phyloP scores from a whole-genome alignment of 2,888 invertebrate genomes.

The Leptopterna dolabrata region DNA sequence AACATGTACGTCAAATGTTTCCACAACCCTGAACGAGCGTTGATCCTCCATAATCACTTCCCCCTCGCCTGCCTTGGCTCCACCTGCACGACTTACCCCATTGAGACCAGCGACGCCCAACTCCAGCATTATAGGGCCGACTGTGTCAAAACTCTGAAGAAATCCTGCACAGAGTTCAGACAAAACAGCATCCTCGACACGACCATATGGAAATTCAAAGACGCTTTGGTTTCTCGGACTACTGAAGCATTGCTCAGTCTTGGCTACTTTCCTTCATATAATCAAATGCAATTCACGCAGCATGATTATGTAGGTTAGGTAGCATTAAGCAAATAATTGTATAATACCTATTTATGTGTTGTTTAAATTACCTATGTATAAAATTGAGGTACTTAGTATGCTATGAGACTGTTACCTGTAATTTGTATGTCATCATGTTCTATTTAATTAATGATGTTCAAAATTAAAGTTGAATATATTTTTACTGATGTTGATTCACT shows the following conservation, averaged over 20 bases:
- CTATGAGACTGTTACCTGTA: slow-evolving; percentile 46
- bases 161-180: slow-evolving; percentile 84
- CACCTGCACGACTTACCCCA: slow-evolving; percentile 83
- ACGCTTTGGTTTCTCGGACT: slow-evolving; percentile 77
- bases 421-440: not conserved
- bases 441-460: not conserved
- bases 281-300: slow-evolving; percentile 19
- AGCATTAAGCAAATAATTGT: not conserved
- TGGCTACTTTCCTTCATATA: slow-evolving; percentile 72
- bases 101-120: slow-evolving; percentile 85
- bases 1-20: slow-evolving; percentile 95
- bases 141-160: slow-evolving; percentile 88
- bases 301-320: not conserved
- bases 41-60: slow-evolving; percentile 92
- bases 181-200: slow-evolving; percentile 86
- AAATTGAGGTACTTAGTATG: slow-evolving; percentile 17
- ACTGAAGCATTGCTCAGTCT: slow-evolving; percentile 78
- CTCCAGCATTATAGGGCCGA: slow-evolving; percentile 94
- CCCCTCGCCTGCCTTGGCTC: slow-evolving; percentile 87
- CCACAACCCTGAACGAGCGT: slow-evolving; percentile 89
- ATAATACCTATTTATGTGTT: not conserved
- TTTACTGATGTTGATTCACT: not conserved
- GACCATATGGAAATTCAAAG: slow-evolving; percentile 89
- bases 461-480: not conserved
- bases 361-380: slow-evolving; percentile 9